These are phyloP conservation scores for Acrossocheilus wenchowensis DNA, from an alignment of 2,797 vertebrate species.

Conservation along the genomic window DNA sequence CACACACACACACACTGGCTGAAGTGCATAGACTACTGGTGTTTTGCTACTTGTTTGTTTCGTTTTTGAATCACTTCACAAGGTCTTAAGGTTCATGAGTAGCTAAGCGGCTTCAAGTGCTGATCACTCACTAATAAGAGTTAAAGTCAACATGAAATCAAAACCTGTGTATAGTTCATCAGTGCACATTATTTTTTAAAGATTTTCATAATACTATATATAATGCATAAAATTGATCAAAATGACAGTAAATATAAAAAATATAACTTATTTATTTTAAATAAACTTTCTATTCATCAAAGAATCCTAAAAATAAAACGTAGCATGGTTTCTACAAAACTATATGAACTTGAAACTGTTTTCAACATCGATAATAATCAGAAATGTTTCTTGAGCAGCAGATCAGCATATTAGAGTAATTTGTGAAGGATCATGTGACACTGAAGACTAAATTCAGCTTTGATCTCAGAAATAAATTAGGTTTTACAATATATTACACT, in stretches of 20 bases:
- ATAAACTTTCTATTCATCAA: background rate
- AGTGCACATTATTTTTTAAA: background rate
- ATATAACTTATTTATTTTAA: background rate
- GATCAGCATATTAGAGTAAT: background rate
- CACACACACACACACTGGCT: slow-evolving; percentile 28
- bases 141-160: slow-evolving; percentile 23
- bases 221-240: background rate
- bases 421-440: background rate
- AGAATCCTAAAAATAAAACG: background rate
- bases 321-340: background rate
- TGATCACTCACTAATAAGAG: background rate
- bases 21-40: slow-evolving; percentile 11
- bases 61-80: background rate
- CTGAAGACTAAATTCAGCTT: background rate
- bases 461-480: background rate
- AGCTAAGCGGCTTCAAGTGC: background rate
- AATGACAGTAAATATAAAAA: background rate
- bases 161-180: background rate
- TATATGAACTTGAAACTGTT: too few relatives aligned
- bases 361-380: background rate
- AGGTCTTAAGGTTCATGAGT: slow-evolving; percentile 8
- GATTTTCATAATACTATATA: background rate
- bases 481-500: background rate
- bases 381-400: background rate
- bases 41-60: slow-evolving; percentile 1